These are phyloP conservation scores for Sesamia nonagrioides DNA, from an alignment of 1,140 invertebrate species.

Conservation along the genomic window DNA sequence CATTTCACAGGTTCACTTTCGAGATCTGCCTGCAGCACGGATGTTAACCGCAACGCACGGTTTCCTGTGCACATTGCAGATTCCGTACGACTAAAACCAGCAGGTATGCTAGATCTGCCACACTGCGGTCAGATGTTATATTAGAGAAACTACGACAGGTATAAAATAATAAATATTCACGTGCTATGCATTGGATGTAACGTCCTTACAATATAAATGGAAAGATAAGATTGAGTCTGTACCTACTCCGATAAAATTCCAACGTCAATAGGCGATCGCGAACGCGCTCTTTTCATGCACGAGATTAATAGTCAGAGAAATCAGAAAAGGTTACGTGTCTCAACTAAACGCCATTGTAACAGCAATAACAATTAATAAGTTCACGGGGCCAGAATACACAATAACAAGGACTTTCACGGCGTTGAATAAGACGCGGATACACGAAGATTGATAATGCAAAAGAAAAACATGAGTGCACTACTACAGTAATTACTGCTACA, in stretches of 20 bases:
- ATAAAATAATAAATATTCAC: constrained; percentile 46
- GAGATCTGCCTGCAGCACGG: constrained; percentile 69
- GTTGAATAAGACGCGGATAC: constrained; percentile 61
- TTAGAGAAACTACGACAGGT: constrained; percentile 67
- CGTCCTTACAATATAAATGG: constrained; percentile 60
- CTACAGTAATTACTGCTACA: constrained; percentile 70
- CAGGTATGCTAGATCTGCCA: constrained; percentile 7
- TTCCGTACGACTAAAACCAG: constrained; percentile 58
- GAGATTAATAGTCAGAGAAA: constrained; percentile 43
- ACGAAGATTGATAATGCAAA: constrained; percentile 68
- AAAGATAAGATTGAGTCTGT: constrained; percentile 66
- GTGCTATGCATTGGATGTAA: neutral
- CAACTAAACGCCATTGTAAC: constrained; percentile 19
- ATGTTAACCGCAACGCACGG: constrained; percentile 72
- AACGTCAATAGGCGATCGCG: constrained; percentile 12
- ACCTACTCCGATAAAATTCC: constrained; percentile 37
- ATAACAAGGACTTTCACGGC: constrained; percentile 69
- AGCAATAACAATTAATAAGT: constrained; percentile 59
- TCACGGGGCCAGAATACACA: constrained; percentile 52
- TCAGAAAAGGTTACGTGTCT: constrained; percentile 30
- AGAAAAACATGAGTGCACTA: constrained; percentile 68
- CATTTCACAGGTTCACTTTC: constrained; percentile 84
- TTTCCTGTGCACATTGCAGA: constrained; percentile 63
- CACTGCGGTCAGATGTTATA: constrained; percentile 62
- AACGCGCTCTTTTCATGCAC: constrained; percentile 22